Evolutionary conservation across 1,140 invertebrate species (phyloP), one percentile per base, ranked within the genome.

Genomic region (Drosophila tsacasi): DNA sequence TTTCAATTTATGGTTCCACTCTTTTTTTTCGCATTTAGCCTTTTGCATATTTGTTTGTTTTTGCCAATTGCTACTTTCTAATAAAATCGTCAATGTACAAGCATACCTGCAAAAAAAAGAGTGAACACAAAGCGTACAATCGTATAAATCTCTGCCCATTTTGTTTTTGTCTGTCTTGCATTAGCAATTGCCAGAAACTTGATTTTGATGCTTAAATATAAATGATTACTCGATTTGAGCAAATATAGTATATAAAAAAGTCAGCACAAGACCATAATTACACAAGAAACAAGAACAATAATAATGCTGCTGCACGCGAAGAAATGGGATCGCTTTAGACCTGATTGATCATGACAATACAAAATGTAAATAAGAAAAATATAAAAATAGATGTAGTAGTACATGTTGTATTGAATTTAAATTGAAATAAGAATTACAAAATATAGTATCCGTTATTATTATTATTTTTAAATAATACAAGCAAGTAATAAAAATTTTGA

Each of bases 201-300:
- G 83, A 86, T 85, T 85, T 72, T 61, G 83, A 85, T 86, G 83
- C 83, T 85, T 86, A 86, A 85, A 85, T 71, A 85, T 81, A 85
- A 85, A 79, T 72, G 68, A 86, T 85, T 86, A 79, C 83, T 78
- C 79, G 83, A 68, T 65, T 79, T 71, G 63, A 72, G 69, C 73
- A 76, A 71, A 85, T 39, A 58, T 57, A 50, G 27, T 55, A 55
- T 55, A 55, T 37, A 55, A 57, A 35, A 62, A 40, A 58, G 59
- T 25, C 58, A 44, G 3, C 66, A 35, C 35, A 21, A 40, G 40
- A 61, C 52, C 65, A 58, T 58, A 69, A 58, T 69, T 69, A 69
- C 61, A 58, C 32, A n/a, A 39, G 61, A 63, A 58, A 47, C 46
- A 73, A 49, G 62, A 67, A 69, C 21, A 54, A 67, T 30, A 66